Evolutionary conservation across 2,888 invertebrate genomes (phyloP).

Genomic region (Hirudinaria manillensis): DNA sequence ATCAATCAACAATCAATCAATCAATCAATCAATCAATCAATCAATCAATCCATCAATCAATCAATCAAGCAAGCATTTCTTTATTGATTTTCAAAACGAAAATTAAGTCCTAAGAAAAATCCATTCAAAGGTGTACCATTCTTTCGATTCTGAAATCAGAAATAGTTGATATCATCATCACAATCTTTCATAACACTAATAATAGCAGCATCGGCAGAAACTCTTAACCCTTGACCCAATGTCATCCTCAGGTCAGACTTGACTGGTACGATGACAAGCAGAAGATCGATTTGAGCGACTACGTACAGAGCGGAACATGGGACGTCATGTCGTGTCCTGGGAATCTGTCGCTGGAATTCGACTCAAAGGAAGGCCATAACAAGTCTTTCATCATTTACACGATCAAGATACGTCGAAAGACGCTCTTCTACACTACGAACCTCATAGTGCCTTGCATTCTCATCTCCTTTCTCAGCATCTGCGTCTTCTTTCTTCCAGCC

Average conservation of each 20-base stretch:
- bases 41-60: no score
- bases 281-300: slow-evolving; percentile 51
- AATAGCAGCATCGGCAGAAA: no score
- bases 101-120: no score
- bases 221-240: not conserved
- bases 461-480: slow-evolving; percentile 86
- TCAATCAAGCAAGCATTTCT: no score
- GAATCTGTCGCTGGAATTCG: slow-evolving; percentile 38
- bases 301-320: slow-evolving; percentile 54
- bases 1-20: no score
- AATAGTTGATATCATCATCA: no score
- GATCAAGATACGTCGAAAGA: slow-evolving; percentile 78
- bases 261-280: slow-evolving; percentile 47
- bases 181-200: no score
- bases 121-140: no score
- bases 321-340: slow-evolving; percentile 52
- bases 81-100: no score
- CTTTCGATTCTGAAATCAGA: no score
- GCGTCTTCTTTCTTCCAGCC: slow-evolving; percentile 96
- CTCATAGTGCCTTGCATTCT: slow-evolving; percentile 96
- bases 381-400: slow-evolving; percentile 73
- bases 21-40: no score
- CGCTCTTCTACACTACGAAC: slow-evolving; percentile 97
- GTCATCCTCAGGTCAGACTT: slow-evolving; percentile 41
- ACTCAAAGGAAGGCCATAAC: slow-evolving; percentile 42